Conservation (phyloP, 2,888 invertebrate species). For the Sesia bembeciformis region DNA sequence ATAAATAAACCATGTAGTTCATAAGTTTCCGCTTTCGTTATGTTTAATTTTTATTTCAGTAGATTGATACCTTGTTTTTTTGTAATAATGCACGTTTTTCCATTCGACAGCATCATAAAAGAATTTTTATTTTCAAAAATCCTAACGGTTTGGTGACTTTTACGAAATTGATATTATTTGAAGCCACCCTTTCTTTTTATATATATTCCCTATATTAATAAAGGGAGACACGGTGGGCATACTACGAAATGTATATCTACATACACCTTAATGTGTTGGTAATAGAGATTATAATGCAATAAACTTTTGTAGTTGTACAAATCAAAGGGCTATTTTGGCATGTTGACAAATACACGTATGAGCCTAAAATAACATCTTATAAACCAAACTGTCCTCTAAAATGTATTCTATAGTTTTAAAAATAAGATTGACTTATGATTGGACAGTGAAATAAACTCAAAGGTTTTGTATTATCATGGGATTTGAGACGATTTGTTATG, state of each 20-base stretch:
- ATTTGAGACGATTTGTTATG: constrained; percentile 56
- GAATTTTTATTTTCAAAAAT: too few species aligned
- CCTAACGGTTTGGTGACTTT: too few species aligned
- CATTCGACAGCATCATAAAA: too few species aligned
- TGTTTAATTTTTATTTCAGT: too few species aligned
- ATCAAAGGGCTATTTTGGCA: constrained; percentile 70
- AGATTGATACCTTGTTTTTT: too few species aligned
- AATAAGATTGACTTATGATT: not conserved
- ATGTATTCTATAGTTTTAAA: not conserved
- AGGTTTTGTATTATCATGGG: constrained; percentile 53
- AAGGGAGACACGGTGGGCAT: constrained; percentile 31
- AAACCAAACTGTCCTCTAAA: not conserved
- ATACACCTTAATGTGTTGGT: too few species aligned
- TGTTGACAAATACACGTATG: constrained; percentile 60
- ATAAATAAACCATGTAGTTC: too few species aligned
- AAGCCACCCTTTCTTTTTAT: constrained; percentile 25
- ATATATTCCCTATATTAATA: constrained; percentile 33
- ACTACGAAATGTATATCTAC: too few species aligned
- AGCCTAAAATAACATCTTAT: constrained; percentile 43
- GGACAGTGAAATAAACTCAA: constrained; percentile 17
- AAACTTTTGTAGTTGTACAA: constrained; percentile 19
- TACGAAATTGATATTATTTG: constrained; percentile 43
- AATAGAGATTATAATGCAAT: too few species aligned
- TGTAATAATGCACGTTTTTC: too few species aligned
- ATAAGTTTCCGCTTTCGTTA: too few species aligned